Evolutionary conservation across 2,888 invertebrate genomes (phyloP).

Genomic region (Artemia sinica): DNA sequence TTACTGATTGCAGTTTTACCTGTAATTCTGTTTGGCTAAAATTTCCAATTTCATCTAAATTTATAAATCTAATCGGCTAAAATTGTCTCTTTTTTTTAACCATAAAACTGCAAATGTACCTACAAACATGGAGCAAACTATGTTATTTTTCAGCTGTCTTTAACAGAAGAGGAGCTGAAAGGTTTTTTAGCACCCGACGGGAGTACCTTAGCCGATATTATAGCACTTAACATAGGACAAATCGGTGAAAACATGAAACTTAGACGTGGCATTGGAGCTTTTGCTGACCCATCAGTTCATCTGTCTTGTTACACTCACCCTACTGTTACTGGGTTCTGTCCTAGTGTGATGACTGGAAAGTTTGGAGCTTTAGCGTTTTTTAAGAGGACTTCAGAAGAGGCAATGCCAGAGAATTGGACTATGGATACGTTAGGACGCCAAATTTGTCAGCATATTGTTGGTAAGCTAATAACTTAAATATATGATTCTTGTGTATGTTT

Average conservation of each 20-base stretch:
- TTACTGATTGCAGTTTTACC: too few relatives aligned
- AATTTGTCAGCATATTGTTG: constrained; percentile 82
- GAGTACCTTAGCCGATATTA: constrained; percentile 55
- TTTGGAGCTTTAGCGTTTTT: constrained; percentile 45
- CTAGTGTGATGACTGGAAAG: constrained; percentile 41
- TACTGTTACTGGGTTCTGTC: constrained; percentile 35
- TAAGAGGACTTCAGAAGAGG: constrained; percentile 26
- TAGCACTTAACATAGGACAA: constrained; percentile 66
- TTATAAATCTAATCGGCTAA: too few relatives aligned
- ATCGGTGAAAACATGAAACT: constrained; percentile 78
- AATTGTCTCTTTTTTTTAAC: too few relatives aligned
- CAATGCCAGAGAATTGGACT: constrained; percentile 21
- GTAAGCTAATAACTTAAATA: constrained; percentile 30
- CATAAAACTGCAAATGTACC: too few relatives aligned
- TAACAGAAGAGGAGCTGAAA: constrained; percentile 49
- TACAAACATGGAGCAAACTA: constrained; percentile 5
- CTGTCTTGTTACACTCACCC: constrained; percentile 66
- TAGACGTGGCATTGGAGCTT: constrained; percentile 49
- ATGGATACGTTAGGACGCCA: constrained; percentile 44
- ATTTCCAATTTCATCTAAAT: too few relatives aligned
- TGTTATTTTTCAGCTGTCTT: constrained; percentile 29
- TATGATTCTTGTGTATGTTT: too few relatives aligned
- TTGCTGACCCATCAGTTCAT: constrained; percentile 26
- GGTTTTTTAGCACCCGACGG: constrained; percentile 44
- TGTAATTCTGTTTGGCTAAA: too few relatives aligned